Percentiles rank a stretch among this genome's conserved stretches.
Evolutionary conservation across 1,140 invertebrate species (phyloP).

Genomic region (Drosophila oshimai): DNA sequence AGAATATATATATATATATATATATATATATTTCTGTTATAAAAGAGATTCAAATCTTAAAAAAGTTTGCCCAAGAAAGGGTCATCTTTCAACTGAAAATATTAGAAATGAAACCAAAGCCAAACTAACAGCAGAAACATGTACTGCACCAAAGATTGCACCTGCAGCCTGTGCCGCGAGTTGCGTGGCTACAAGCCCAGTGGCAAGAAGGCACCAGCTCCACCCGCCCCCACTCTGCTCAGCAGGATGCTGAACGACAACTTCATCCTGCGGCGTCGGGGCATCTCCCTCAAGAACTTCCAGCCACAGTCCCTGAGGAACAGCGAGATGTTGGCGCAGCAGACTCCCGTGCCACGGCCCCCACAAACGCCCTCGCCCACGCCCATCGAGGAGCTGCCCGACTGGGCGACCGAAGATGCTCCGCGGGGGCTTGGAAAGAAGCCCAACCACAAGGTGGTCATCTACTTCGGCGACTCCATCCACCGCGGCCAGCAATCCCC

Average conservation of each 20-base stretch:
- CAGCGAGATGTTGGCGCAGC: slow-evolving; percentile 68
- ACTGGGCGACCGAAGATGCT: slow-evolving; percentile 43
- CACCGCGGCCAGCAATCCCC: slow-evolving; percentile 59
- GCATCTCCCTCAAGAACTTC: slow-evolving; percentile 74
- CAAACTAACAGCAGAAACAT: slow-evolving; percentile 48
- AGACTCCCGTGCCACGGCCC: slow-evolving; percentile 49
- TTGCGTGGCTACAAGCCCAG: slow-evolving; percentile 73
- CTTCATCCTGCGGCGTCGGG: slow-evolving; percentile 82
- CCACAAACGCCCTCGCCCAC: slow-evolving; percentile 70
- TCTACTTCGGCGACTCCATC: slow-evolving; percentile 88
- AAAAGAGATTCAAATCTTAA: too few relatives aligned
- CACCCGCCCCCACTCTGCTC: slow-evolving; percentile 23
- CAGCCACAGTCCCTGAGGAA: slow-evolving; percentile 77
- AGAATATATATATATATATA: too few relatives aligned
- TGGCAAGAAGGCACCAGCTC: slow-evolving; percentile 56
- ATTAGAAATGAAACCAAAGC: slow-evolving; percentile 66
- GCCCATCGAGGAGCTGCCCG: slow-evolving; percentile 66
- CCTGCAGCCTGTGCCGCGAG: slow-evolving; percentile 83
- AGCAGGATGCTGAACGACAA: slow-evolving; percentile 82
- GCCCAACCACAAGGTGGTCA: slow-evolving; percentile 86
- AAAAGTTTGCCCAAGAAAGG: neutral
- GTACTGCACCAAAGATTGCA: slow-evolving; percentile 83
- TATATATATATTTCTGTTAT: too few relatives aligned
- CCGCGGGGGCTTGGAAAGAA: slow-evolving; percentile 31
- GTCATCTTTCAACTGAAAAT: neutral